Evolutionary conservation across 1,140 invertebrate genomes (phyloP), one percentile per base, ranked within the genome.

Genomic region (Bombus haemorrhoidalis): DNA sequence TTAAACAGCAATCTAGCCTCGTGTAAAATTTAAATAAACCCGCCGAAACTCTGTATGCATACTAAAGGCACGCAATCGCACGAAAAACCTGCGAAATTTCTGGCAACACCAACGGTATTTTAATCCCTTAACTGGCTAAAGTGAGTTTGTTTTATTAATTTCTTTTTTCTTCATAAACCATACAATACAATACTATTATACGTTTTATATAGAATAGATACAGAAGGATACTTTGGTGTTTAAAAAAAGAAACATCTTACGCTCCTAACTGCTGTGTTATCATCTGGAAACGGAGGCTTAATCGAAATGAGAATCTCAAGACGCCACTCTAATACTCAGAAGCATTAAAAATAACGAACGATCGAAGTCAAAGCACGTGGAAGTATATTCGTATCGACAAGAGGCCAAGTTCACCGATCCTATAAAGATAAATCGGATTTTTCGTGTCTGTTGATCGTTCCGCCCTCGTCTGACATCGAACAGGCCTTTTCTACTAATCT

Each of bases 21-120:
- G 37, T 79, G 64, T 84, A 79, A 71, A 78, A 84, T 84, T 84
- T 84, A 79, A 84, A 84, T 84, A 71, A 84, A 79, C 47, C 41
- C n/a, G 37, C n/a, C 62, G 62, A 41, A 10, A 32, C 53, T n/a
- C 28, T 47, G 41, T 66, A 47, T 53, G 37, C 39, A 62, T 43
- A n/a, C 53, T 37, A 62, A 69, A 69, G 39, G 25, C 43, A 25
- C 37, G 43, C 43, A 69, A 83, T 83, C 53, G 71, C 64, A 34
- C 28, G 81, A 41, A 57, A 68, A 68, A 75, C 34, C 34, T 25
- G 22, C 28, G 10, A 77, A 77, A 83, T 77, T 68, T 8, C 62
- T n/a, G 6, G 72, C 32, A 28, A 18, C 59, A 5, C 9, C 3
- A 10, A n/a, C 39, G 57, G 25, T 78, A 69, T 64, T 69, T 78